phyloP scores from a whole-genome alignment of 2,797 vertebrate species.

The Cercopithecus hamlyni region DNA sequence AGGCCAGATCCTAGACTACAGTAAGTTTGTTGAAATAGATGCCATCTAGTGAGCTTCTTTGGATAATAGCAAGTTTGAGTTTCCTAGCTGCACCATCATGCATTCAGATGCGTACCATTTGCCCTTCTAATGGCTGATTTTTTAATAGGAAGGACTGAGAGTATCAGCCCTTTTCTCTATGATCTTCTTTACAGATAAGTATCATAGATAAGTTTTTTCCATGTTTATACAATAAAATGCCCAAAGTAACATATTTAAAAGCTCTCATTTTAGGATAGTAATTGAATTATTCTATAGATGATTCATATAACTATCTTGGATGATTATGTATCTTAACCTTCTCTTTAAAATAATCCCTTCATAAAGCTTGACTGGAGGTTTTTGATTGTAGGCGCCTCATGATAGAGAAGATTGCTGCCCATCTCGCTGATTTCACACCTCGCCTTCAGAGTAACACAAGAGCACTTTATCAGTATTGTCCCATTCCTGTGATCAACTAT shows the following conservation, averaged over 20 bases:
- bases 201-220: not conserved
- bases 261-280: not conserved
- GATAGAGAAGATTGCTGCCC: slow-evolving; percentile 99
- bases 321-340: not conserved
- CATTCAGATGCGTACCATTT: not conserved
- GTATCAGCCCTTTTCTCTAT: not conserved
- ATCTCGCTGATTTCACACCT: slow-evolving; percentile 97
- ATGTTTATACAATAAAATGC: not conserved
- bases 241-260: not conserved
- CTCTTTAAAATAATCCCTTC: slow-evolving; percentile 14
- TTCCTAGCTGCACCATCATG: not conserved
- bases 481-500: slow-evolving; percentile 96
- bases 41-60: not conserved
- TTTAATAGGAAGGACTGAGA: not conserved
- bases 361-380: slow-evolving; percentile 30
- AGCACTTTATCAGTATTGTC: slow-evolving; percentile 98
- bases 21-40: not conserved
- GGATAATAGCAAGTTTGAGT: not conserved
- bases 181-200: not conserved
- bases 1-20: not conserved
- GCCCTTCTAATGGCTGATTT: not conserved
- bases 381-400: slow-evolving; percentile 92
- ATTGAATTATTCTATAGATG: not conserved
- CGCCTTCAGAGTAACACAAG: slow-evolving; percentile 98
- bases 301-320: not conserved